Conservation (phyloP, 1,140 invertebrate genomes). For the Lysiphlebus fabarum region DNA sequence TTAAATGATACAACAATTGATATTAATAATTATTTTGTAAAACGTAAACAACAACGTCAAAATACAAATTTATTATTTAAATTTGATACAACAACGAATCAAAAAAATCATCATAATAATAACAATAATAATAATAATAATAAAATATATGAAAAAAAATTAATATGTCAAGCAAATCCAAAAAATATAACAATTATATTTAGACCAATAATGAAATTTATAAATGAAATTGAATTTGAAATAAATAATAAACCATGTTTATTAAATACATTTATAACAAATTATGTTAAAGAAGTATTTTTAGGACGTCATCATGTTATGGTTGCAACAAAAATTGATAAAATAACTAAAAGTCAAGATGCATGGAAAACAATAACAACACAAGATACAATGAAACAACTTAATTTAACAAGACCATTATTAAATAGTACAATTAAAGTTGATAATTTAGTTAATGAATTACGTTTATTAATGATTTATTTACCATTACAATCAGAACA, state of each 20-base stretch:
- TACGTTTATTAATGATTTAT: slow-evolving; percentile 67
- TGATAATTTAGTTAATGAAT: slow-evolving; percentile 67
- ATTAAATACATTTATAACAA: slow-evolving; percentile 71
- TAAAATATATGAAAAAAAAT: slow-evolving; percentile 35
- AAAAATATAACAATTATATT: slow-evolving; percentile 76
- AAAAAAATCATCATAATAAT: slow-evolving; percentile 60
- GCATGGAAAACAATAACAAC: slow-evolving; percentile 69
- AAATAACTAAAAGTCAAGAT: slow-evolving; percentile 70
- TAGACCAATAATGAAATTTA: slow-evolving; percentile 70
- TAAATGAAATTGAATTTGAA: slow-evolving; percentile 72
- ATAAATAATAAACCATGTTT: slow-evolving; percentile 63
- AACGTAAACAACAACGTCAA: slow-evolving; percentile 64
- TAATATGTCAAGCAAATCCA: slow-evolving; percentile 71
- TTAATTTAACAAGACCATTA: slow-evolving; percentile 65
- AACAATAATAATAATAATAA: slow-evolving; percentile 29
- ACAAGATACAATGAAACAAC: slow-evolving; percentile 63
- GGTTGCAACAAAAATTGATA: slow-evolving; percentile 62
- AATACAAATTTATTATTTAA: slow-evolving; percentile 67
- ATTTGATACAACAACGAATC: slow-evolving; percentile 75
- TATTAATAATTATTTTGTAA: slow-evolving; percentile 65
- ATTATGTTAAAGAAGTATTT: slow-evolving; percentile 73
- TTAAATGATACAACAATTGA: slow-evolving; percentile 61
- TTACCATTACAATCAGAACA: slow-evolving; percentile 70
- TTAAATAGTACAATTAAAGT: slow-evolving; percentile 70
- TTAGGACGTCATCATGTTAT: slow-evolving; percentile 61